phyloP scores from a whole-genome alignment of 1,140 invertebrate genomes.

The Littorina saxatilis region DNA sequence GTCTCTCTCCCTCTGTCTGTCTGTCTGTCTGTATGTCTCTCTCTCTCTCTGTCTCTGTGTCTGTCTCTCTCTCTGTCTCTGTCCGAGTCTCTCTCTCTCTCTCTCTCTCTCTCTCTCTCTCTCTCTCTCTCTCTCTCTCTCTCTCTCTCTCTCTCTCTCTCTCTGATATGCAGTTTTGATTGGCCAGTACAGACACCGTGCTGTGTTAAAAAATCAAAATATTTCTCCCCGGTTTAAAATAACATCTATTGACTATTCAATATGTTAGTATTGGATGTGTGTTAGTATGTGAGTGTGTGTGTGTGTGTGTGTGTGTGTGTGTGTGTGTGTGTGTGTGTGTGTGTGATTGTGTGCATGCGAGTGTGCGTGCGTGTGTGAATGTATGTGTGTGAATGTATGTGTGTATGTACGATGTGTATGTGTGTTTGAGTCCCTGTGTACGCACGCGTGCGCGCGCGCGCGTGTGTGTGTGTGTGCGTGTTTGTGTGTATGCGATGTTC shows the following conservation, averaged over 20 bases:
- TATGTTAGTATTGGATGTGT: no score
- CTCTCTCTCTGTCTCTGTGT: not conserved
- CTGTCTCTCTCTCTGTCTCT: not conserved
- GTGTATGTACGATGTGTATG: not conserved
- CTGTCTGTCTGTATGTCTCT: not conserved
- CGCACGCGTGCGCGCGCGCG: not conserved
- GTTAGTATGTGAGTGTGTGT: not conserved
- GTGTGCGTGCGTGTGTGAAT: slow-evolving; percentile 7
- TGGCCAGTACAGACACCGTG: not conserved
- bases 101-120: not conserved
- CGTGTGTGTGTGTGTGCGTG: not conserved
- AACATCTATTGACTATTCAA: no score
- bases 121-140: not conserved
- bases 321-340: slow-evolving; percentile 17
- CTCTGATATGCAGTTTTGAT: not conserved
- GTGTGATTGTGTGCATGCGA: not conserved
- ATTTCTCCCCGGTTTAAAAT: no score
- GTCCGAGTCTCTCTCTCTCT: not conserved
- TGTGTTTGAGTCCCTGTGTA: not conserved
- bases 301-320: slow-evolving; percentile 20
- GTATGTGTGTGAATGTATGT: not conserved
- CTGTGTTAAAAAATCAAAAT: not conserved
- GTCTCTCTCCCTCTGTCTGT: not conserved
- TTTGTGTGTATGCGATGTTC: not conserved
- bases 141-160: not conserved